A percentile compares a stretch with the other conserved stretches of the same genome.
Evolutionary conservation across 2,888 invertebrate species (phyloP).

Genomic region (Slavum lentiscoides): DNA sequence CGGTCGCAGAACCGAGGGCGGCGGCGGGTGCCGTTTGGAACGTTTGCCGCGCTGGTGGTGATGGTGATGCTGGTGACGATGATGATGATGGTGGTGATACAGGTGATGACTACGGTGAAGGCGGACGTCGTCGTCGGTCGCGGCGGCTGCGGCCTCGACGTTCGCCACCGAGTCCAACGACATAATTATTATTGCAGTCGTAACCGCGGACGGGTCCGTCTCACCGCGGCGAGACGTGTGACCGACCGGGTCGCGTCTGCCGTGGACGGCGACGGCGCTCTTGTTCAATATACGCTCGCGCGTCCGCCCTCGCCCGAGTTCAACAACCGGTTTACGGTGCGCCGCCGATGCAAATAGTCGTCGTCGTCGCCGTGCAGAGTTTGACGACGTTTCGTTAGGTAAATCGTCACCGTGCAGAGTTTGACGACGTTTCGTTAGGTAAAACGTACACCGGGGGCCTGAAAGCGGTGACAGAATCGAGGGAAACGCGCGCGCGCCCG

Average conservation of each 20-base stretch:
- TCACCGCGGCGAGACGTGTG: too few species aligned
- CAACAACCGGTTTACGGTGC: constrained; percentile 44
- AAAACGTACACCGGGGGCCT: too few species aligned
- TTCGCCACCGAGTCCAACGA: constrained; percentile 34
- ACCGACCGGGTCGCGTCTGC: too few species aligned
- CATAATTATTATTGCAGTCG: constrained; percentile 7
- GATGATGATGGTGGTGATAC: constrained; percentile 4
- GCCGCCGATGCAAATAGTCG: constrained; percentile 4
- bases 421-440: too few species aligned
- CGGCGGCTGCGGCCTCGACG: neutral
- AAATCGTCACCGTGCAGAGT: too few species aligned
- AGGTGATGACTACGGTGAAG: constrained; percentile 12
- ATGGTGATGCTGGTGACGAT: constrained; percentile 2
- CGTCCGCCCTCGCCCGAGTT: constrained; percentile 35
- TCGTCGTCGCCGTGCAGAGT: too few species aligned
- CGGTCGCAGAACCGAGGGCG: neutral
- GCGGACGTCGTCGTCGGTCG: neutral
- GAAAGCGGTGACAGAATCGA: too few species aligned
- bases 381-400: too few species aligned
- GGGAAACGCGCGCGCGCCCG: too few species aligned
- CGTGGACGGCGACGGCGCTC: too few species aligned
- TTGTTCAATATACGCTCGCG: too few species aligned
- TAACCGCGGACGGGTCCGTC: neutral
- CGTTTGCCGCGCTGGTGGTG: constrained; percentile 32
- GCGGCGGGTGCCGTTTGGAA: neutral